These are phyloP conservation scores for Serripes groenlandicus DNA, from an alignment of 2,888 invertebrate species.

Conservation along the genomic window DNA sequence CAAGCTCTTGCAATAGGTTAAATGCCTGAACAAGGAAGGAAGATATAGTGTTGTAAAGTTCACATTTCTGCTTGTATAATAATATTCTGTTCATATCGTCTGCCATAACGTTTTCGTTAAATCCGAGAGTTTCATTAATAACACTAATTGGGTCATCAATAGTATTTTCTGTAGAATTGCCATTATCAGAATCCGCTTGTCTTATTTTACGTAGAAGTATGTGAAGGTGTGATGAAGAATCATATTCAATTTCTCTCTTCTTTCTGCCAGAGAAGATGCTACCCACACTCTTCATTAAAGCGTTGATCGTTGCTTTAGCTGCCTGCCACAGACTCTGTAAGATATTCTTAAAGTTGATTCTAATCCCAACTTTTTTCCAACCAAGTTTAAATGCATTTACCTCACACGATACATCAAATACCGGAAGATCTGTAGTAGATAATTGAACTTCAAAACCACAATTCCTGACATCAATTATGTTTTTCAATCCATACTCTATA, in stretches of 20 bases:
- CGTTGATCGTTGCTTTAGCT: constrained; percentile 41
- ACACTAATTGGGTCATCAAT: constrained; percentile 34
- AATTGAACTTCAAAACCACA: constrained; percentile 59
- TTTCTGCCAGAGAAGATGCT: constrained; percentile 32
- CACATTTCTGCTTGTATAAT: constrained; percentile 41
- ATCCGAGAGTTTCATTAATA: constrained; percentile 12
- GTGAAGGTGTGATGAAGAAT: constrained; percentile 34
- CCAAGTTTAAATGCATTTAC: constrained; percentile 56
- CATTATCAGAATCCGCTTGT: constrained; percentile 4
- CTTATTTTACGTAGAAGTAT: constrained; percentile 32
- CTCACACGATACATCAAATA: constrained; percentile 62
- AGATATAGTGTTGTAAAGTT: constrained; percentile 9
- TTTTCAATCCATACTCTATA: constrained; percentile 49
- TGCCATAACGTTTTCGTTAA: background rate
- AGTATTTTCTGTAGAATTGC: background rate
- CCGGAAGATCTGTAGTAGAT: constrained; percentile 38
- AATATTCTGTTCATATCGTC: constrained; percentile 30
- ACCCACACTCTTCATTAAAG: constrained; percentile 13
- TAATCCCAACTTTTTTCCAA: constrained; percentile 45
- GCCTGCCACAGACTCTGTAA: constrained; percentile 55
- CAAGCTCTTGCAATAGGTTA: constrained; percentile 19
- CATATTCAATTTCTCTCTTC: constrained; percentile 41
- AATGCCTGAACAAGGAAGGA: constrained; percentile 25
- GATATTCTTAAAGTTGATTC: constrained; percentile 51
- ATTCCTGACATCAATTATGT: constrained; percentile 52